phyloP scores from a whole-genome alignment of 2,888 invertebrate genomes.

The Prosapia bicincta region DNA sequence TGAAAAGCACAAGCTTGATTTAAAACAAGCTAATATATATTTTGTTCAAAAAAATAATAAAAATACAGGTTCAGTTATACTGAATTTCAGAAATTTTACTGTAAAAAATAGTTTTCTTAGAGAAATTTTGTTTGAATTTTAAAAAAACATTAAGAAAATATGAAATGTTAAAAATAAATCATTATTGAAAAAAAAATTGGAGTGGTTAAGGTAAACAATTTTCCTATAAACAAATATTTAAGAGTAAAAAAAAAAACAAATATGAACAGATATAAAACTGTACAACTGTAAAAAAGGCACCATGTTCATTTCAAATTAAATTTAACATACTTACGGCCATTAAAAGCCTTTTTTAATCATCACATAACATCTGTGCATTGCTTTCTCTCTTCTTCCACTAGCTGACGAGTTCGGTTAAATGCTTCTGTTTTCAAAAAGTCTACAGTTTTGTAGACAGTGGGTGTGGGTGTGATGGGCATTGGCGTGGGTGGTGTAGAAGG shows the following conservation, averaged over 20 bases:
- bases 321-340: background rate
- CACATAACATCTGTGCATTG: slow-evolving; percentile 39
- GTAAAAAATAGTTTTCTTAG: too few relatives aligned
- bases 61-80: too few relatives aligned
- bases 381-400: slow-evolving; percentile 66
- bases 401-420: slow-evolving; percentile 79
- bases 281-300: background rate
- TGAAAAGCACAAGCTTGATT: too few relatives aligned
- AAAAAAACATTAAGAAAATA: too few relatives aligned
- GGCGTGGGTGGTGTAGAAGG: slow-evolving; percentile 19
- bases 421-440: slow-evolving; percentile 94
- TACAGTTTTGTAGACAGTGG: slow-evolving; percentile 61
- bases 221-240: background rate
- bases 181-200: background rate
- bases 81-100: too few relatives aligned
- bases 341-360: background rate
- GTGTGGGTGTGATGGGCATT: slow-evolving; percentile 25
- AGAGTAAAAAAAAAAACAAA: background rate
- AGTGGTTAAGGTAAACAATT: background rate
- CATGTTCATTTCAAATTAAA: background rate
- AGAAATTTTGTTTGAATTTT: too few relatives aligned
- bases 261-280: background rate
- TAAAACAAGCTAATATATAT: too few relatives aligned
- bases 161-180: background rate
- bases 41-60: too few relatives aligned